Base-by-base conservation (phyloP, 37 sponge, comb jelly and placozoan genomes). In the Amphimedon queenslandica region DNA sequence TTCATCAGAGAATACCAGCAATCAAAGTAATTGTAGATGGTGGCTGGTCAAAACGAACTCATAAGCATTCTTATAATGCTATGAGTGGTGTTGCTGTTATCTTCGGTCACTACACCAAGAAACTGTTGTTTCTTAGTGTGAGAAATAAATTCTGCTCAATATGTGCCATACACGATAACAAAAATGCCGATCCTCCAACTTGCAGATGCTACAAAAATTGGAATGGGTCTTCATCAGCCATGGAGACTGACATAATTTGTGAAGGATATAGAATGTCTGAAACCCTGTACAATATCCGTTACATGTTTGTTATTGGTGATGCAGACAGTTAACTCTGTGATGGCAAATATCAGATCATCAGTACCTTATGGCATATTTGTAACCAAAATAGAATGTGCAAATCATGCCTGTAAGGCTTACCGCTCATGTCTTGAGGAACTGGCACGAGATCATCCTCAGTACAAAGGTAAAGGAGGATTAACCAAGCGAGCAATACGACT, bases 71-170 rank as follows among this genome's bases (percentile, higher is more conserved):
- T 33, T 86, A 80, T 66, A 86, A 79, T 70, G 87, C 87, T 0
- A 86, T 74, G 66, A 73, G 75, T 57, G 87, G 87, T 28, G 87
- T 86, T 1, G 87, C 63, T 2, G 75, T 86, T 21, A 86, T 79
- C n/a, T 73, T 86, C 30, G 87, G 87, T 1, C 18, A 51, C 32
- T 40, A 51, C 16, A 86, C 80, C 0, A 58, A 68, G n/a, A 74
- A 75, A 29, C 40, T 86, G 16, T 56, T 86, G 16, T 64, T 73
- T 40, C 23, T 86, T 31, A 80, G 80, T 20, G 87, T 86, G 4
- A 55, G 80, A 11, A 86, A 79, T 51, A 86, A 86, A 39, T 86
- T 65, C 41, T 86, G 80, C 57, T 18, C 30, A 35, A 65, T 72
- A 23, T 79, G 86, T 74, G 10, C 79, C 33, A 63, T 72, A 30